These are phyloP conservation scores for Lepidocyrtoides sp. DNA, from an alignment of 2,888 invertebrate genomes.

Conservation along the genomic window DNA sequence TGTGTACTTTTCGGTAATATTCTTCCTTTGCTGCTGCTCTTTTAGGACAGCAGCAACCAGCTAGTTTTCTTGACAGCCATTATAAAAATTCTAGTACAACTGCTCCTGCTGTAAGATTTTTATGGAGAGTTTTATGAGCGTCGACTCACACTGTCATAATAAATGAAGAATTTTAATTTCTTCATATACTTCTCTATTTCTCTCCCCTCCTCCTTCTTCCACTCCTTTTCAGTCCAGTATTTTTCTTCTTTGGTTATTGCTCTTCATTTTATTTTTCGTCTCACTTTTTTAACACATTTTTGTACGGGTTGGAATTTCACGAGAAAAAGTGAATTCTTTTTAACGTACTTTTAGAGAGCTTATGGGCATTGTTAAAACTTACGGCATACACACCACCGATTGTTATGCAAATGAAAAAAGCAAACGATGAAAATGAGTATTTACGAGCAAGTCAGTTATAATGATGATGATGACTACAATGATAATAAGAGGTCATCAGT, in stretches of 20 bases:
- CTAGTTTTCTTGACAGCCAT: not conserved
- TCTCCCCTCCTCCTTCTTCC: constrained; percentile 24
- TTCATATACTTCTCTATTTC: constrained; percentile 53
- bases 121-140: constrained; percentile 79
- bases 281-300: constrained; percentile 24
- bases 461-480: constrained; percentile 27
- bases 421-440: constrained; percentile 34
- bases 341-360: not conserved
- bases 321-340: not conserved
- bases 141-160: constrained; percentile 80
- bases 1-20: not conserved
- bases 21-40: not conserved
- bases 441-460: constrained; percentile 8
- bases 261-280: constrained; percentile 33
- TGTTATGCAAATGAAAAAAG: constrained; percentile 67
- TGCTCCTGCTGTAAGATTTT: constrained; percentile 60
- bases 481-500: constrained; percentile 24
- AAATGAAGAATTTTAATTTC: constrained; percentile 82
- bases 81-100: constrained; percentile 8
- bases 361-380: not conserved
- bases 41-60: not conserved
- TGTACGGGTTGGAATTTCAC: constrained; percentile 24
- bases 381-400: constrained; percentile 39
- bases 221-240: not conserved
- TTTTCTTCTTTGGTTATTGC: not conserved